A percentile compares a stretch with the other conserved stretches of the same genome.
Conservation (phyloP, 2,888 invertebrate genomes). For the Ferrisia virgata region DNA sequence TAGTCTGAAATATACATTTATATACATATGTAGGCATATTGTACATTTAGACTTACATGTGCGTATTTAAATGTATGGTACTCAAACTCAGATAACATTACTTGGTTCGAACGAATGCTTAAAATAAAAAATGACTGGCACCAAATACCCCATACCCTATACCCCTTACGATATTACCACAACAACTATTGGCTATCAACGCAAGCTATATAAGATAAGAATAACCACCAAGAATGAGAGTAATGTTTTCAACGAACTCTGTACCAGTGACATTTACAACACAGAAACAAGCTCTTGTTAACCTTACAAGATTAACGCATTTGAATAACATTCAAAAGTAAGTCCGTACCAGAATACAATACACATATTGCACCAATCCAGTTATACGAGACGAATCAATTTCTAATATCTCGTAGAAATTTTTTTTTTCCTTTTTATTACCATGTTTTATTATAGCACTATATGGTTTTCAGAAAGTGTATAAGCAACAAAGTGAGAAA, state of each 20-base stretch:
- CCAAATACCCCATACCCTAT: no score
- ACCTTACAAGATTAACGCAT: background rate
- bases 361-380: background rate
- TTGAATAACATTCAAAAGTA: slow-evolving; percentile 6
- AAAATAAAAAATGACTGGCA: background rate
- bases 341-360: background rate
- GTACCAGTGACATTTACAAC: slow-evolving; percentile 10
- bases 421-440: background rate
- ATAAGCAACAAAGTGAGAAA: no score
- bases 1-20: background rate
- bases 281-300: background rate
- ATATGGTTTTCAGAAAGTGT: no score
- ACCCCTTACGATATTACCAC: background rate
- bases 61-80: background rate
- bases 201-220: background rate
- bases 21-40: no score
- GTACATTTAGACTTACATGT: no score
- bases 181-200: background rate
- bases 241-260: background rate
- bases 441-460: no score
- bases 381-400: background rate
- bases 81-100: background rate
- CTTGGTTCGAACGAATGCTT: background rate
- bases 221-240: background rate
- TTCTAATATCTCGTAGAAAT: background rate